Evolutionary conservation across 2,888 invertebrate genomes (phyloP).

Genomic region (Pristionchus maxplancki): DNA sequence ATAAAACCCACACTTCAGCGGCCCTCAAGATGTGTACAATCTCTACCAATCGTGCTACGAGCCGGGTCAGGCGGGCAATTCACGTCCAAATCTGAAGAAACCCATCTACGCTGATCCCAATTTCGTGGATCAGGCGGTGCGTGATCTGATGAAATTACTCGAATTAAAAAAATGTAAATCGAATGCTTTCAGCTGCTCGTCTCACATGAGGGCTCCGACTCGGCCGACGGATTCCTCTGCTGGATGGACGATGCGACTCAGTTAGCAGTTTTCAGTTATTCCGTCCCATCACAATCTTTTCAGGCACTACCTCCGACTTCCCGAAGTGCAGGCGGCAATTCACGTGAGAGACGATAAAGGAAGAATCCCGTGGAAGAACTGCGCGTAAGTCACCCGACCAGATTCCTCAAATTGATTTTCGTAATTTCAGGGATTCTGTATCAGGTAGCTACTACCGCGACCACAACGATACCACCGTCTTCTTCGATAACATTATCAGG

Average conservation of each 20-base stretch:
- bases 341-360: constrained; percentile 29
- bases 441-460: not conserved
- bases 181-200: constrained; percentile 29
- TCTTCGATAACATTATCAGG: constrained; percentile 53
- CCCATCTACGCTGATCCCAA: constrained; percentile 16
- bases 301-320: constrained; percentile 14
- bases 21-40: constrained; percentile 59
- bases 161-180: not conserved
- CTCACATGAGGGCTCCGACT: constrained; percentile 52
- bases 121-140: constrained; percentile 45
- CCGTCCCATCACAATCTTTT: not conserved
- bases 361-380: not conserved
- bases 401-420: too few relatives aligned
- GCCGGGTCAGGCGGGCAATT: constrained; percentile 40
- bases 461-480: constrained; percentile 51
- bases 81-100: constrained; percentile 38
- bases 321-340: constrained; percentile 48
- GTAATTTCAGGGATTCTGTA: not conserved
- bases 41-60: constrained; percentile 64
- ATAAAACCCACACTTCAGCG: not conserved
- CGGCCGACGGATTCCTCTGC: constrained; percentile 58
- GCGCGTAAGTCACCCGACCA: not conserved
- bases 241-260: constrained; percentile 46
- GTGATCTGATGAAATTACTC: not conserved
- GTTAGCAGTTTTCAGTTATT: not conserved